Evolutionary conservation across 2,888 invertebrate species (phyloP), one percentile per base, ranked within the genome.

Genomic region (Metellina segmentata): DNA sequence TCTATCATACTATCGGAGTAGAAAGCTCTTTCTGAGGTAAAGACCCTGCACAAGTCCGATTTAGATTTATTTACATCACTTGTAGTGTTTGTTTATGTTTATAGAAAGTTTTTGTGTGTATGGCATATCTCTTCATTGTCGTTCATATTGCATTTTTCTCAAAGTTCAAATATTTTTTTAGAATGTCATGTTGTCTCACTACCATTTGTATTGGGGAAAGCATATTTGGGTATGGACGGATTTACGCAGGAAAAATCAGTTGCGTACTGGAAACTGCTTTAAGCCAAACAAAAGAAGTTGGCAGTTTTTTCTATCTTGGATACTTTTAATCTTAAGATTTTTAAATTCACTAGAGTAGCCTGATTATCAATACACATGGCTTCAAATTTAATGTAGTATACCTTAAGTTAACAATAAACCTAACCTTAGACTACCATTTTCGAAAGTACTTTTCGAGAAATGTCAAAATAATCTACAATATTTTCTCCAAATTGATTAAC

Each of bases 131-230:
- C 34, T 34, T 61, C 61, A 75, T 75, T 48, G 48, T 78, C 71
- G 52, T 77, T 78, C 16, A 79, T 85, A 85, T 77, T 49, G 61
- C 71, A 85, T 90, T 71, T 86, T 86, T 51, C 81, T 90, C 16
- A 20, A 75, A 90, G 90, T 90, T 90, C 85, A 90, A 90, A 90
- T 74, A 69, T 16, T 77, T 70, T 51, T 89, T 69, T 20, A 52
- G 53, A 81, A 61, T 79, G 19, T 89, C 90, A 90, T 81, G 48
- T 13, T 75, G 85, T 34, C 90, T 74, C 85, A 81, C 61, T 81
- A 19, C 51, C 81, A 81, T 88, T 19, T 81, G 19, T 71, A 11
- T 34, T 8, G n/a, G 19, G 16, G 74, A 78, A 34, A 51, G 69
- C 48, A 71, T 53, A 49, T 81, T 69, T 13, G 11, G 13, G 70